A percentile compares a stretch with the other conserved stretches of the same genome.
These are phyloP conservation scores for Akabosia matsudoensis DNA, from an alignment of 1,140 invertebrate genomes.

Conservation along the genomic window DNA sequence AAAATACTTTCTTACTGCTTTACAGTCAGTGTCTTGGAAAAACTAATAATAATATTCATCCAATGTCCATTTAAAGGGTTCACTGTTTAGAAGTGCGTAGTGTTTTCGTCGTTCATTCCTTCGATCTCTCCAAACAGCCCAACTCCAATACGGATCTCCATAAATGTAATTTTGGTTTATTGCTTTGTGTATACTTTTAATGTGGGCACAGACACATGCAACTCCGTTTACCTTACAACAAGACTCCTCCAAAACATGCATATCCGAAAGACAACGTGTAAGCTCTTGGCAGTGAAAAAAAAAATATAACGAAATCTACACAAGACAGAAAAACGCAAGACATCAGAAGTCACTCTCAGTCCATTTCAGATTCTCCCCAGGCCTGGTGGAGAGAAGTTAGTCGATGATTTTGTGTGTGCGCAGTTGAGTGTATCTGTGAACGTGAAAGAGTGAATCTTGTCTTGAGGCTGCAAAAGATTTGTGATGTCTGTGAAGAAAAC, in stretches of 20 bases:
- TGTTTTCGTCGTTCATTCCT: too few species aligned
- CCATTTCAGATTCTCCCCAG: background rate
- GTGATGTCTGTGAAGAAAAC: too few species aligned
- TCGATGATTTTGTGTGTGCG: background rate
- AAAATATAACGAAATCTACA: background rate
- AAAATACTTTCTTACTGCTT: too few species aligned
- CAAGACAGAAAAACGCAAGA: background rate
- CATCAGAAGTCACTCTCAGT: background rate
- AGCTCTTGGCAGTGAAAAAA: background rate
- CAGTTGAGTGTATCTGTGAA: background rate
- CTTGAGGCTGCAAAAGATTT: too few species aligned
- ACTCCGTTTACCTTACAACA: background rate
- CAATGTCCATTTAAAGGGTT: conserved; percentile 16
- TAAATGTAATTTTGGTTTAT: conserved; percentile 22
- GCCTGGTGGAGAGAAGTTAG: background rate
- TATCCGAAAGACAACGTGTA: background rate
- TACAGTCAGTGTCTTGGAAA: background rate
- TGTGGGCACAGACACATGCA: background rate
- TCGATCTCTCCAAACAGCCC: too few species aligned
- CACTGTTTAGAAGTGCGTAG: background rate
- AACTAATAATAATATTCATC: conserved; percentile 7
- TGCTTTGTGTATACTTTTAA: background rate
- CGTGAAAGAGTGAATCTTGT: background rate
- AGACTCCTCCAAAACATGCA: background rate
- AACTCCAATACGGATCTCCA: background rate